Evolutionary conservation across 2,113 vertebrate genomes (phyloP).

Genomic region (Sardina pilchardus): DNA sequence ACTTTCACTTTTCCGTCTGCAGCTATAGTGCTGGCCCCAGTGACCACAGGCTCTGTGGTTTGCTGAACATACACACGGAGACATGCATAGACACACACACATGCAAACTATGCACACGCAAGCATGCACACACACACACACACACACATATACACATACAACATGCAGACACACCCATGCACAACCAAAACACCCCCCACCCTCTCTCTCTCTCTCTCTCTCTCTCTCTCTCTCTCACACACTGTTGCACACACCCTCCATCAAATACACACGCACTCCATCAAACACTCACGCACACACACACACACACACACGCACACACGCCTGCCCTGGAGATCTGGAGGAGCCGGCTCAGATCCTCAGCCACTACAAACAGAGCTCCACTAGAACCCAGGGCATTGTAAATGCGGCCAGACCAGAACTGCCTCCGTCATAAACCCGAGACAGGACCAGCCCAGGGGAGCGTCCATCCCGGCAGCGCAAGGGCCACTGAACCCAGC

Average conservation of each 20-base stretch:
- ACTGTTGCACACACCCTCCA: neutral
- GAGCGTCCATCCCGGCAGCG: slow-evolving; percentile 31
- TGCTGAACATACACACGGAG: neutral
- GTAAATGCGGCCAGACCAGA: slow-evolving; percentile 6
- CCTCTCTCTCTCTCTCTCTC: slow-evolving; percentile 13
- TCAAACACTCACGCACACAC: slow-evolving; percentile 34
- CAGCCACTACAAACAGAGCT: slow-evolving; percentile 14
- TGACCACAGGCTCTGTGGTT: neutral
- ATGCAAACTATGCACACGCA: slow-evolving; percentile 25
- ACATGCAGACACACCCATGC: slow-evolving; percentile 4
- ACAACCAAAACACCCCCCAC: neutral
- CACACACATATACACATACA: slow-evolving; percentile 23
- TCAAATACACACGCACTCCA: neutral
- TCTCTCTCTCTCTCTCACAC: neutral
- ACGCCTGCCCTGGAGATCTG: neutral
- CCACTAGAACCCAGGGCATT: neutral
- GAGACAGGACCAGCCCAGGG: slow-evolving; percentile 32
- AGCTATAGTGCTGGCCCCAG: neutral
- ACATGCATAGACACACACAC: slow-evolving; percentile 5
- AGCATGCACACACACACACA: slow-evolving; percentile 13
- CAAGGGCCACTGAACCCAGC: slow-evolving; percentile 41
- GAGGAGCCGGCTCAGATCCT: neutral
- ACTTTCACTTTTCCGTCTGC: slow-evolving; percentile 65
- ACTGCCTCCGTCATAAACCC: neutral
- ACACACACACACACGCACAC: slow-evolving; percentile 19